Base-by-base conservation (phyloP, 2,888 invertebrate genomes). In the Arctia plantaginis region DNA sequence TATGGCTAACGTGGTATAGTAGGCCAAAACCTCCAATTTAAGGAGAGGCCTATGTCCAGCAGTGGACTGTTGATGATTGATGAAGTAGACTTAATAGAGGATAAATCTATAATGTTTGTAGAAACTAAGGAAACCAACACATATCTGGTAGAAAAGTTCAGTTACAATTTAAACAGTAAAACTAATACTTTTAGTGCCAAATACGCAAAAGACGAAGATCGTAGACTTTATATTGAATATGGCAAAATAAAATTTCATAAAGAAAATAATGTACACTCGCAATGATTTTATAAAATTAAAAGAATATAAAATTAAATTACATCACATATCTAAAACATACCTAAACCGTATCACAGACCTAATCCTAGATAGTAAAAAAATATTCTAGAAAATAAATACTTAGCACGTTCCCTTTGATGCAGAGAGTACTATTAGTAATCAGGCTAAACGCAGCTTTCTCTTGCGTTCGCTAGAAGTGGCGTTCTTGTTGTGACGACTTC, bases 401-500 rank as follows among this genome's bases (percentile, higher is more conserved):
- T 23, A 80, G 73, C 76, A 74, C 72, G 82, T 82, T 83, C 86
- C 82, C 86, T 82, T 87, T 83, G 84, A 81, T 80, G 71, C 80
- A 84, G 85, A 80, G 74, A 80, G 80, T 80, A 75, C 59, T 80
- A 78, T 67, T 79, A 77, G 51, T 76, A 77, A 73, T 80, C 75
- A 88, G 87, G 78, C 86, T 93, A 97, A 87, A 97, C 97, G 89
- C 97, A 97, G 91, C 97, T 97, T 89, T 97, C 97, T 85, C 97
- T 96, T 2, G 95, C 91, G 89, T 97, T 97, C 41, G 97, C 97
- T 90, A 97, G 96, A n/a, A 97, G 94, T 0, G 97, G 97, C 67
- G 97, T 97, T 88, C 97, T 94, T 55, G 97, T 97, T 1, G 97
- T 97, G 75, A 97, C 97, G 27, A 97, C 97, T 90, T 97, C 97